Percentiles rank a stretch among this genome's conserved stretches.
Conservation (phyloP, 2,888 invertebrate genomes). For the Pristionchus exspectatus region DNA sequence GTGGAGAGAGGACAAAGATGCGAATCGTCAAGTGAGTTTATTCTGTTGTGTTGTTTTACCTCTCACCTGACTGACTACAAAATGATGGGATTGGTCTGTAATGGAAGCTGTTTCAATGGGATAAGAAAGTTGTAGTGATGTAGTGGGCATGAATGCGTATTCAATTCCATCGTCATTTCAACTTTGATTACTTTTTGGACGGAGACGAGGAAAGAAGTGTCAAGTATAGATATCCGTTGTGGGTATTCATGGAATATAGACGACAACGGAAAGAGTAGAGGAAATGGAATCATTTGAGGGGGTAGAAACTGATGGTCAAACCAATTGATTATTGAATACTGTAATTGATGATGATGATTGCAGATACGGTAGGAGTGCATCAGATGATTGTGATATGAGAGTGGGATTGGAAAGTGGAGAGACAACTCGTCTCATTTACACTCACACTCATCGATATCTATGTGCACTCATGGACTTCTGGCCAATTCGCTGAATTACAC, state of each 20-base stretch:
- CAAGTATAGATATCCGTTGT: constrained; percentile 6
- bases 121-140: constrained; percentile 17
- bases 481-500: constrained; percentile 87
- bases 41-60: not conserved
- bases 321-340: not conserved
- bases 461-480: constrained; percentile 92
- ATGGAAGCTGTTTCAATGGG: not conserved
- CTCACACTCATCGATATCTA: constrained; percentile 92
- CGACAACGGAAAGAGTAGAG: not conserved
- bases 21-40: constrained; percentile 48
- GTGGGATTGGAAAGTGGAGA: constrained; percentile 50
- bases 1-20: constrained; percentile 47
- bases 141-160: not conserved
- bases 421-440: constrained; percentile 80
- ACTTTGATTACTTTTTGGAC: constrained; percentile 37
- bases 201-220: not conserved
- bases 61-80: not conserved
- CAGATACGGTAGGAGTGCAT: not conserved
- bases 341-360: not conserved
- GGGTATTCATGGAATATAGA: not conserved
- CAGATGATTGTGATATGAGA: constrained; percentile 54
- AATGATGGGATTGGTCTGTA: not conserved
- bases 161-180: constrained; percentile 8
- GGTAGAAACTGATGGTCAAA: not conserved
- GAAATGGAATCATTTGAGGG: constrained; percentile 8